phyloP scores from a whole-genome alignment of 2,113 vertebrate species.

The Caranx ignobilis region DNA sequence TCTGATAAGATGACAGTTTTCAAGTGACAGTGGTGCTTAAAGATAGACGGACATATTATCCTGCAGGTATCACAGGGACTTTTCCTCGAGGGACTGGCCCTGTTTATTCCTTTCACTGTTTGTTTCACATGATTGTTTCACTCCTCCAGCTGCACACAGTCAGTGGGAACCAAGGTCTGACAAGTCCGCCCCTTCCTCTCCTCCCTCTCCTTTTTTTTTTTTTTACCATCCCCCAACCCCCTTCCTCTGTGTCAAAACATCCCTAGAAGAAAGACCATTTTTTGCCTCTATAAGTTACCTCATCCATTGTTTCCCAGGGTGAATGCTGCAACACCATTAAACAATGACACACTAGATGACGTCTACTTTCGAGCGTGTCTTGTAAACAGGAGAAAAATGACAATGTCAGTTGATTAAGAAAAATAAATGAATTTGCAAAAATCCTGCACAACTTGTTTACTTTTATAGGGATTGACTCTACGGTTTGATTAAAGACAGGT shows the following conservation, averaged over 20 bases:
- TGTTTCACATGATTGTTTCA: conserved; percentile 75
- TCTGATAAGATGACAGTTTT: conserved; percentile 47
- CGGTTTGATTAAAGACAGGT: background rate
- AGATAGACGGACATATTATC: conserved; percentile 30
- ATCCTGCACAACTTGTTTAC: too few relatives aligned
- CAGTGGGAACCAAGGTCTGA: conserved; percentile 67
- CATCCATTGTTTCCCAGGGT: conserved; percentile 80
- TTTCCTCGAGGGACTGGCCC: conserved; percentile 37
- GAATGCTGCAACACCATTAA: conserved; percentile 11
- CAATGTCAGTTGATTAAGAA: conserved; percentile 13
- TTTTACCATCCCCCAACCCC: conserved; percentile 46
- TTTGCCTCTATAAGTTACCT: conserved; percentile 78
- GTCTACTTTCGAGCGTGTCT: conserved; percentile 14
- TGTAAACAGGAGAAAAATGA: conserved; percentile 47
- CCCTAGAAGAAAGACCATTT: conserved; percentile 77
- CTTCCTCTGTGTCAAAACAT: conserved; percentile 87
- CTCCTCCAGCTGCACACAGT: conserved; percentile 66
- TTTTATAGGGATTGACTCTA: too few relatives aligned
- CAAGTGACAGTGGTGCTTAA: conserved; percentile 20
- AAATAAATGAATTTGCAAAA: background rate
- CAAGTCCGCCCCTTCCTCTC: conserved; percentile 86
- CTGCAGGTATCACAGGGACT: conserved; percentile 33
- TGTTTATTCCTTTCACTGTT: conserved; percentile 65
- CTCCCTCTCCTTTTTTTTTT: conserved; percentile 72
- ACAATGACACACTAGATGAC: conserved; percentile 61